Conservation (phyloP, 30 jellyfish, hydroid and myxozoan species). For the Turritopsis rubra region DNA sequence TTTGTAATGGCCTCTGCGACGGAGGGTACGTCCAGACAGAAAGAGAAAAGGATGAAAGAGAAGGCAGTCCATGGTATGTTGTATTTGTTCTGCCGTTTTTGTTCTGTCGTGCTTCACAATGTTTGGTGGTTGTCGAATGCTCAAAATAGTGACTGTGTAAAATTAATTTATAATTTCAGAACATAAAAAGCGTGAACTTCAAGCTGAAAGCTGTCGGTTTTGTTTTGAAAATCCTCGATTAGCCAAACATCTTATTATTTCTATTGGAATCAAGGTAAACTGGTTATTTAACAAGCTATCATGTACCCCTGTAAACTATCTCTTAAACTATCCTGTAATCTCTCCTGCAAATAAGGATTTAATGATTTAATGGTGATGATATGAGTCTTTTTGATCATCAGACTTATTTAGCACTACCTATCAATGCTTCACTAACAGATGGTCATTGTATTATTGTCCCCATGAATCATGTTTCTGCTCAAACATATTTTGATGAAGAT, state of each 20-base stretch:
- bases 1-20: constrained; percentile 79
- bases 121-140: too few species aligned
- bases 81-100: not conserved
- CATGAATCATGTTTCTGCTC: constrained; percentile 55
- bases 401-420: constrained; percentile 73
- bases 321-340: not conserved
- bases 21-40: constrained; percentile 33
- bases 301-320: not conserved
- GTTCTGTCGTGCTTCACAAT: too few species aligned
- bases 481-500: constrained; percentile 76
- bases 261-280: constrained; percentile 65
- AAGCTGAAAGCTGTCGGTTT: constrained; percentile 51
- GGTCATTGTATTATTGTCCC: constrained; percentile 90
- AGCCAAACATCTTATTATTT: constrained; percentile 66
- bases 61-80: constrained; percentile 56
- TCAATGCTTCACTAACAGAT: constrained; percentile 62
- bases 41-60: constrained; percentile 48
- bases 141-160: too few species aligned
- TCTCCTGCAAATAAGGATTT: not conserved
- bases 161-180: constrained; percentile 22
- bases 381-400: constrained; percentile 4
- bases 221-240: constrained; percentile 69
- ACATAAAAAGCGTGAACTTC: constrained; percentile 46
- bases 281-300: too few species aligned
- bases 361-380: not conserved